Evolutionary conservation across 2,888 invertebrate species (phyloP).

Genomic region (Listrodromus nycthemerus): DNA sequence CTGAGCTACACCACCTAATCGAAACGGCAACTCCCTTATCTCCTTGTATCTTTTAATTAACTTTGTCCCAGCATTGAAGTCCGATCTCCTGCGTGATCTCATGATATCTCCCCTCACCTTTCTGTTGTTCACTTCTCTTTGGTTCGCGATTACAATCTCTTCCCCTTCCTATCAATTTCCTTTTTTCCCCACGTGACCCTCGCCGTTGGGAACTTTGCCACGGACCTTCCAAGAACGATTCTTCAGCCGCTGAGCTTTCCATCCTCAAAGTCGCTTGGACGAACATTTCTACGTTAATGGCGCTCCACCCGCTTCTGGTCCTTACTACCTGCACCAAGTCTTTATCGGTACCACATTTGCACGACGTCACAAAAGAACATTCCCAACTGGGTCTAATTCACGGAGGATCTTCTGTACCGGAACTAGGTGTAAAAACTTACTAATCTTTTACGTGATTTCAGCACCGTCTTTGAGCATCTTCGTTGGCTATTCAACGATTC

Average conservation of each 20-base stretch:
- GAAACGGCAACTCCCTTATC: background rate
- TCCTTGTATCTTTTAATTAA: background rate
- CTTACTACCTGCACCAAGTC: background rate
- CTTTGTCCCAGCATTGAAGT: constrained; percentile 20
- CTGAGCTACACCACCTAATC: background rate
- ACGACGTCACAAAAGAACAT: background rate
- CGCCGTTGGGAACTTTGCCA: background rate
- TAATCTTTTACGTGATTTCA: too few relatives aligned
- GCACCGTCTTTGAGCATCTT: too few relatives aligned
- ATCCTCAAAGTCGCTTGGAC: background rate
- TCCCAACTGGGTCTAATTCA: too few relatives aligned
- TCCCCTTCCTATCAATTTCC: background rate
- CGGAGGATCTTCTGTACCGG: too few relatives aligned
- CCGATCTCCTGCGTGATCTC: constrained; percentile 8
- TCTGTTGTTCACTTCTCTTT: background rate
- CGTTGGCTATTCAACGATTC: too few relatives aligned
- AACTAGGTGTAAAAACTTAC: too few relatives aligned
- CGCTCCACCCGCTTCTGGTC: background rate
- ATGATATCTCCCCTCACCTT: constrained; percentile 10
- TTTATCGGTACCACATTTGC: background rate
- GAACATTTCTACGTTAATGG: background rate
- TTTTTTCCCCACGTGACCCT: background rate
- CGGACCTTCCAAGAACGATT: background rate
- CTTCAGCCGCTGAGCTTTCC: background rate
- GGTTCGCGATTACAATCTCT: background rate